A percentile compares a stretch with the other conserved stretches of the same genome.
Conservation (phyloP, 2,113 vertebrate genomes). For the Melospiza melodia region DNA sequence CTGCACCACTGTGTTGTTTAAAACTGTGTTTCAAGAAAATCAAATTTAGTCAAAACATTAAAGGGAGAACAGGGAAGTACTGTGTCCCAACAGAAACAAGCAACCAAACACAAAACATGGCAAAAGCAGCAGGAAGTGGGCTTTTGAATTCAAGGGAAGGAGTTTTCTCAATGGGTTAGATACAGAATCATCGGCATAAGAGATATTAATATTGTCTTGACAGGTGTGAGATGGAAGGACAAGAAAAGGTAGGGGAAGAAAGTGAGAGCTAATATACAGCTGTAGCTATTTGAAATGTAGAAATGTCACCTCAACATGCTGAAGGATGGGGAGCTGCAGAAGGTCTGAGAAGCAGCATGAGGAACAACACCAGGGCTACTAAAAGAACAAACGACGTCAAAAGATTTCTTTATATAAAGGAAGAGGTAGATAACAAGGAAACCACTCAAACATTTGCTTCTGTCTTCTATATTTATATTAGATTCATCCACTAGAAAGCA, state of each 20-base stretch:
- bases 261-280: not conserved
- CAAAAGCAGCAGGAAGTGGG: not conserved
- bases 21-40: not conserved
- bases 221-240: not conserved
- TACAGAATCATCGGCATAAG: not conserved
- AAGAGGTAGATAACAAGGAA: not conserved
- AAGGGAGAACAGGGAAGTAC: not conserved
- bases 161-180: not conserved
- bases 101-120: not conserved
- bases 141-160: not conserved
- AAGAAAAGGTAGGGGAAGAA: not conserved
- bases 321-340: not conserved
- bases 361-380: not conserved
- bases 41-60: not conserved
- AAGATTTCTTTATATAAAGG: not conserved
- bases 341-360: not conserved
- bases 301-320: not conserved
- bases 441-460: not conserved
- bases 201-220: not conserved
- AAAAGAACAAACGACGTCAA: not conserved
- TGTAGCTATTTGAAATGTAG: not conserved
- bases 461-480: not conserved
- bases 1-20: not conserved
- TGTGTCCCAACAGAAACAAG: not conserved
- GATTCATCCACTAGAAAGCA: not conserved